These are phyloP conservation scores for Hemistola chrysoprasaria DNA, from an alignment of 2,888 invertebrate genomes.

Conservation along the genomic window DNA sequence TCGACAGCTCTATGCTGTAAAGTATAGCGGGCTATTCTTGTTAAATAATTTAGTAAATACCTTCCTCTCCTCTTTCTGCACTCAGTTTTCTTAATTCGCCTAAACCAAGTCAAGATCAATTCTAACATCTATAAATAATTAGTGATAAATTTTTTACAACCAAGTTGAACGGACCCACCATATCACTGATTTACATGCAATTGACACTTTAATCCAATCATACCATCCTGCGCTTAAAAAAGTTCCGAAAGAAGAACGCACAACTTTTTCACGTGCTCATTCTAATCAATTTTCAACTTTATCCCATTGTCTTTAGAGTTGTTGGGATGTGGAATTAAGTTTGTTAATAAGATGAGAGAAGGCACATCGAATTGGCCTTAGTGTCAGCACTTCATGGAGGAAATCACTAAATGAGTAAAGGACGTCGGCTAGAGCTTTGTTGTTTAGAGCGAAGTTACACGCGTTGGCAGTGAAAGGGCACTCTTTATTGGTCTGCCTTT, in stretches of 20 bases:
- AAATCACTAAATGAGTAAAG: slow-evolving; percentile 50
- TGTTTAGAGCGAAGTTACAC: slow-evolving; percentile 58
- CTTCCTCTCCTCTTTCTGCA: no score
- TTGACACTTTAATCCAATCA: slow-evolving; percentile 40
- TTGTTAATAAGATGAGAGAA: slow-evolving; percentile 58
- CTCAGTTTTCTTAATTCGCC: no score
- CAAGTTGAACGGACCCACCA: slow-evolving; percentile 24
- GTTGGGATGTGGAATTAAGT: slow-evolving; percentile 21
- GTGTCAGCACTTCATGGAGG: slow-evolving; percentile 76
- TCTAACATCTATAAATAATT: no score
- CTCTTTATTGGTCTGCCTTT: slow-evolving; percentile 14
- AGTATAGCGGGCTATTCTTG: no score
- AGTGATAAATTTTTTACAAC: slow-evolving; percentile 2
- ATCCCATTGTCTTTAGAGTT: slow-evolving; percentile 24
- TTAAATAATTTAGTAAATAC: no score
- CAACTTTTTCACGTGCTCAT: not conserved
- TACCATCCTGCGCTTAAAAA: slow-evolving; percentile 50
- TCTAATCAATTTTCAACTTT: slow-evolving; percentile 35
- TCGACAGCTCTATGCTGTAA: no score
- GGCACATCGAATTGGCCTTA: slow-evolving; percentile 69
- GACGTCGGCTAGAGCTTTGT: slow-evolving; percentile 52
- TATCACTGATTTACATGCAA: slow-evolving; percentile 32
- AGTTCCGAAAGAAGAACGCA: slow-evolving; percentile 56
- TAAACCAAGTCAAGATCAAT: no score
- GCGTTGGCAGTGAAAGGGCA: slow-evolving; percentile 35